Base-by-base conservation (phyloP, 2,797 vertebrate genomes). In the Florisuga fusca region DNA sequence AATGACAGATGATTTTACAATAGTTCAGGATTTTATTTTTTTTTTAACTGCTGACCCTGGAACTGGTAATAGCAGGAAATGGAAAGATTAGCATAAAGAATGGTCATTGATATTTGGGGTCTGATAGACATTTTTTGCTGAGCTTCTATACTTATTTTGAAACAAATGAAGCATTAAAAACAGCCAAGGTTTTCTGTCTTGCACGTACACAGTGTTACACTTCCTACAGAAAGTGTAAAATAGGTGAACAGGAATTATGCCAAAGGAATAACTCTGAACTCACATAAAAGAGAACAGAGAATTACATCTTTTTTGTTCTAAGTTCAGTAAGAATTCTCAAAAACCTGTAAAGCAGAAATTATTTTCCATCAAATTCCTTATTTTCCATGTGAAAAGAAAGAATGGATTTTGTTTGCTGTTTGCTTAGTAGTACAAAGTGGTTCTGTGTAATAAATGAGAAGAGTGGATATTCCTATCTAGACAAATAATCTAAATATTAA, bases 1-100 rank as follows among this genome's bases (percentile, higher is more conserved):
- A 96, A 95, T 94, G 83, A 92, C 96, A 97, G 92, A 96, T 74
- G 89, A 94, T 86, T 96, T 87, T 95, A 93, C 69, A 96, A 93
- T 94, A 95, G 95, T 91, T 95, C 85, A 89, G 54, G 48, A 64
- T 58, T 58, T 48, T 51, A 45, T 58, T 58, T 50, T 59, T 87
- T 94, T 92, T 88, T 84, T 66, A 71, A 67, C 85, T 90, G 79
- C 73, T 85, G 77, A 92, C 88, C 84, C 48, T 90, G 95, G 62
- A 92, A 96, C 93, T 96, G 76, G 84, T 79, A 85, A 75, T 93
- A 73, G 72, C 84, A 93, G 87, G 89, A 97, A 97, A 96, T 87
- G 75, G 92, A 96, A 94, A 96, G 94, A 95, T 93, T 73, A 95
- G 69, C 90, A 94, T 80, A 95, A 90, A 94, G 94, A 97, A 92